Base-by-base conservation (phyloP, 2,888 invertebrate genomes). In the Mimumesa dahlbomi region DNA sequence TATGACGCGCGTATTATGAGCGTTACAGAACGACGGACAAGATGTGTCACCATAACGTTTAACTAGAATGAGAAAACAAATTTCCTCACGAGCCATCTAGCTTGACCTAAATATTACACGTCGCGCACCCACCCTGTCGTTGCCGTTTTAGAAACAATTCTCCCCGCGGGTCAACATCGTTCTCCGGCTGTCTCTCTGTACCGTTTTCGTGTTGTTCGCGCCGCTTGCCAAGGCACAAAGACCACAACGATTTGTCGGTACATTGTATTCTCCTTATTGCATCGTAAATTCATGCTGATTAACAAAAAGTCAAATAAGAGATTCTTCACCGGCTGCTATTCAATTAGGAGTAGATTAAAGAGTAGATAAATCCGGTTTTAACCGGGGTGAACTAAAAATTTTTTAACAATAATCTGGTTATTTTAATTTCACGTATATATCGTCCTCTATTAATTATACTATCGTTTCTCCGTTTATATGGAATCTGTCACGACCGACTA, bases 111-210 rank as follows among this genome's bases (percentile, higher is more conserved):
- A 69, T 72, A 69, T 72, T 56, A 48, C 53, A 11, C n/a, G 25
- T 53, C 19, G 46, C 38, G 42, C 25, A n/a, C 42, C 45, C 57
- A 57, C 53, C 63, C 61, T 31, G 25, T 31, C 29, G 50, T 48
- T 18, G 18, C 57, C 50, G 68, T 76, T 69, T 50, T 48, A 64
- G 50, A 65, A 58, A 77, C 70, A 74, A 76, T 67, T 77, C 58
- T 19, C 65, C 29, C 42, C 57, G 59, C 62, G 46, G 57, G 61
- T 64, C 59, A 50, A 46, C 62, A 22, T 64, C 58, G 52, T 61
- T 45, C 46, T 22, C 22, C 22, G 49, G 21, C 38, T 49, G 48
- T 48, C 34, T 34, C 48, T 42, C 50, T 36, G 72, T 29, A 50
- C 63, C 57, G 68, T 58, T 34, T 58, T 42, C 52, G 18, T 19